These are phyloP conservation scores for Camptogramma bilineatum DNA, from an alignment of 2,888 invertebrate species.

Conservation along the genomic window DNA sequence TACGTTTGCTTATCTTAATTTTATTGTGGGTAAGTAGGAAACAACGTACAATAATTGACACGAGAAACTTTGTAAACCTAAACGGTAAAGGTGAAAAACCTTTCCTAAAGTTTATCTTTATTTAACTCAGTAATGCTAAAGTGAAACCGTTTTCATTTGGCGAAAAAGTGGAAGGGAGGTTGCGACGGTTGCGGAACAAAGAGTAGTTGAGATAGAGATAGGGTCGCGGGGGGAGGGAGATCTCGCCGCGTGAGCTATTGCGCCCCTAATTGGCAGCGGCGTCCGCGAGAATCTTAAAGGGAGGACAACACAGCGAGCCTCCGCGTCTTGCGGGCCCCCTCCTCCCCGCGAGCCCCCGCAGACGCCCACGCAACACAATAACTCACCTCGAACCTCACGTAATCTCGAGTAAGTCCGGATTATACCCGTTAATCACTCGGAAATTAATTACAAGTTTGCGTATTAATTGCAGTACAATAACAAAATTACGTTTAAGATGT, in stretches of 20 bases:
- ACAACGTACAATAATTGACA: slow-evolving; percentile 23
- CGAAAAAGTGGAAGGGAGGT: slow-evolving; percentile 70
- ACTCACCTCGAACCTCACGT: slow-evolving; percentile 80
- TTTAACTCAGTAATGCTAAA: slow-evolving; percentile 71
- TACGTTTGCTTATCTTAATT: not conserved
- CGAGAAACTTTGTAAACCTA: too few relatives aligned
- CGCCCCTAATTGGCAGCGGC: slow-evolving; percentile 85
- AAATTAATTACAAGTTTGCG: slow-evolving; percentile 85
- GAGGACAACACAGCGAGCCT: slow-evolving; percentile 79
- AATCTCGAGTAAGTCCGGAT: slow-evolving; percentile 84
- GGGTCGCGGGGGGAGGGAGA: slow-evolving; percentile 50
- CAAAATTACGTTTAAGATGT: slow-evolving; percentile 71
- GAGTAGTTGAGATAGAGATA: slow-evolving; percentile 62
- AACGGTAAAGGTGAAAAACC: slow-evolving; percentile 64
- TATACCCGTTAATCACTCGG: slow-evolving; percentile 83
- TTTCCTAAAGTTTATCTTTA: slow-evolving; percentile 69
- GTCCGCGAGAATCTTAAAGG: slow-evolving; percentile 86
- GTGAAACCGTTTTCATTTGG: slow-evolving; percentile 82
- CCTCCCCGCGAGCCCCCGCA: slow-evolving; percentile 50
- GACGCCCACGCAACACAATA: slow-evolving; percentile 73
- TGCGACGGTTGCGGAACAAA: slow-evolving; percentile 74
- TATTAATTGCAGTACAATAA: slow-evolving; percentile 84
- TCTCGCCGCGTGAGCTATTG: slow-evolving; percentile 84
- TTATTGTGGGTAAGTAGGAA: not conserved
- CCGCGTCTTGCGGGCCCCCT: slow-evolving; percentile 71